A percentile compares a stretch with the other conserved stretches of the same genome.
Conservation (phyloP, 2,113 vertebrate species). For the Rhagologus leucostigma region DNA sequence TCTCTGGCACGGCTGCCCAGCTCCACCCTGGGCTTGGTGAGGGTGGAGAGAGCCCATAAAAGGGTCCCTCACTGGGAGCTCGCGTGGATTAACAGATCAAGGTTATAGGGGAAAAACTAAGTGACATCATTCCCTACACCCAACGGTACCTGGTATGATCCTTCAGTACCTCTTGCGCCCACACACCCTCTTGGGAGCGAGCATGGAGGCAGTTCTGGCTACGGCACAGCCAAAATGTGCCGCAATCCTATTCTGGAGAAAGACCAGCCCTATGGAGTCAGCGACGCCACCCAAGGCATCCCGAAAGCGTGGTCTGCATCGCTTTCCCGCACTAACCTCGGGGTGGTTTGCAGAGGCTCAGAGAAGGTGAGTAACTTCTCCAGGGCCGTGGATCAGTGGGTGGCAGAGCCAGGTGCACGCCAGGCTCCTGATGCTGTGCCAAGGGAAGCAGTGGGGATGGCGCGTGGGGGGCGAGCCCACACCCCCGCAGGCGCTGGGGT, state of each 20-base stretch:
- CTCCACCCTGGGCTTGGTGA: background rate
- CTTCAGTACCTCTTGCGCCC: background rate
- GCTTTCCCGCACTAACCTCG: background rate
- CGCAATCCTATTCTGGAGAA: background rate
- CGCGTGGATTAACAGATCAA: background rate
- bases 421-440: background rate
- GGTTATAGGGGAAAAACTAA: background rate
- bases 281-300: background rate
- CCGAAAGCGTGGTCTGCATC: fast-evolving
- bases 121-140: background rate
- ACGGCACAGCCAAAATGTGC: background rate
- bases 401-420: background rate
- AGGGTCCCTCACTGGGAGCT: background rate
- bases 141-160: background rate
- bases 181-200: background rate
- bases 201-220: background rate
- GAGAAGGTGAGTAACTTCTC: conserved; percentile 28
- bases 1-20: background rate
- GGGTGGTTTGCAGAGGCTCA: background rate
- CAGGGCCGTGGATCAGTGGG: background rate
- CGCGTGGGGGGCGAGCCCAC: fast-evolving
- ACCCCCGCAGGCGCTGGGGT: fast-evolving
- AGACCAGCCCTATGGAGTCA: background rate
- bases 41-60: background rate
- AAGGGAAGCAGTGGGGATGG: background rate